These are phyloP conservation scores for Prunella strophiata DNA, from an alignment of 2,797 vertebrate genomes.

Conservation along the genomic window DNA sequence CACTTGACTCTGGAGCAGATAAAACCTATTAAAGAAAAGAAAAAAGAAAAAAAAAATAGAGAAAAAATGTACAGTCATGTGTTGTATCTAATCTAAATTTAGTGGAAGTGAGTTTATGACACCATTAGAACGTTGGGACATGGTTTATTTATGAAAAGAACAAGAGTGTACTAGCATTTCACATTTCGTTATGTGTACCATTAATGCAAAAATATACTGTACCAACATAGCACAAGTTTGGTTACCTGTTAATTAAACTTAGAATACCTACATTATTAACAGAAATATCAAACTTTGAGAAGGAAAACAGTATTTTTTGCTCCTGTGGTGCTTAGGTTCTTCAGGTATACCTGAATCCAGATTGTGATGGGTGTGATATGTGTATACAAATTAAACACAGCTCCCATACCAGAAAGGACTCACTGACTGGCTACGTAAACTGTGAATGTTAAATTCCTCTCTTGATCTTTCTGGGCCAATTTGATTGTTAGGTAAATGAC, in stretches of 20 bases:
- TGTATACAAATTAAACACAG: neutral
- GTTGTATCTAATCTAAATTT: neutral
- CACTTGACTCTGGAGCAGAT: neutral
- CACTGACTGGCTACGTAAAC: neutral
- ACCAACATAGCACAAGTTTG: neutral
- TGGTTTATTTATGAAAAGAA: slow-evolving; percentile 70
- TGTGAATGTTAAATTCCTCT: neutral
- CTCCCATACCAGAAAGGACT: neutral
- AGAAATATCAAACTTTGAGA: neutral
- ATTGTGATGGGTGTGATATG: no score
- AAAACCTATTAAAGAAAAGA: neutral
- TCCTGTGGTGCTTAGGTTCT: neutral
- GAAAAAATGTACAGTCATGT: neutral
- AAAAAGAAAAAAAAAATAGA: no score
- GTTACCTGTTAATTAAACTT: neutral
- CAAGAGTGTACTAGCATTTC: slow-evolving; percentile 34
- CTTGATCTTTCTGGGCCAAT: neutral
- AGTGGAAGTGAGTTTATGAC: slow-evolving; percentile 10
- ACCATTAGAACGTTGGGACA: neutral
- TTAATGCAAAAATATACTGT: slow-evolving; percentile 48
- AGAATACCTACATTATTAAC: neutral
- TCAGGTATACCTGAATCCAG: neutral
- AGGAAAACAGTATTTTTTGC: neutral
- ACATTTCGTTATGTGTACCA: slow-evolving; percentile 26
- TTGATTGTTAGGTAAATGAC: neutral